Percentiles rank a stretch among this genome's conserved stretches.
Evolutionary conservation across 2,113 vertebrate genomes (phyloP).

Genomic region (Etia nguti): DNA sequence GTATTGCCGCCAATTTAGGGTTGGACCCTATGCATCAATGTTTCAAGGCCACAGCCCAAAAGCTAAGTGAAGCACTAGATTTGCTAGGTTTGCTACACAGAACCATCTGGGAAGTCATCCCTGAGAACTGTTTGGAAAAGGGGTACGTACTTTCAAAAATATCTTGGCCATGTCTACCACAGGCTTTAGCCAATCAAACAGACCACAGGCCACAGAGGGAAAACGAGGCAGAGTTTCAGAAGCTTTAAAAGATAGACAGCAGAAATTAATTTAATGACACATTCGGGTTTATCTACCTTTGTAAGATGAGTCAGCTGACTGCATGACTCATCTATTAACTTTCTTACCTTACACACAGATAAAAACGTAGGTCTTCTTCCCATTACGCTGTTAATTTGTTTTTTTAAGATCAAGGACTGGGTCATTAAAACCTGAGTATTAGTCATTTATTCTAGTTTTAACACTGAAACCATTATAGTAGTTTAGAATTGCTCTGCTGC

Average conservation of each 20-base stretch:
- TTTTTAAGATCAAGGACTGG: not conserved
- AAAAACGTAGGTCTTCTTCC: not conserved
- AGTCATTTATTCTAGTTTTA: not conserved
- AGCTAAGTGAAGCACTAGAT: not conserved
- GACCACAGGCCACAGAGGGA: not conserved
- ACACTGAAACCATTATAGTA: not conserved
- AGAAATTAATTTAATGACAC: not conserved
- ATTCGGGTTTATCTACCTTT: not conserved
- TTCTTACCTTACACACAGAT: not conserved
- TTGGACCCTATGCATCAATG: not conserved
- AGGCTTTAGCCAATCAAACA: not conserved
- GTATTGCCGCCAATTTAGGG: not conserved
- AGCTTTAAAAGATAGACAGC: not conserved
- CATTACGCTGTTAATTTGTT: not conserved
- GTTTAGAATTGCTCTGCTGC: not conserved
- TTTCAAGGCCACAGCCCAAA: not conserved
- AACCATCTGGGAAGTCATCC: not conserved
- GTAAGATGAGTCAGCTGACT: not conserved
- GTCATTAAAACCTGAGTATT: not conserved
- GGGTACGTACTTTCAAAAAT: not conserved
- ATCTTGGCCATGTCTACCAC: not conserved
- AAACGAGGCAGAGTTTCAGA: not conserved
- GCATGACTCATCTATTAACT: not conserved
- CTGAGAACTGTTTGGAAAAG: not conserved
- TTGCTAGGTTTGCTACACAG: not conserved